Conservation (phyloP, 2,797 vertebrate genomes). For the Allobates femoralis region DNA sequence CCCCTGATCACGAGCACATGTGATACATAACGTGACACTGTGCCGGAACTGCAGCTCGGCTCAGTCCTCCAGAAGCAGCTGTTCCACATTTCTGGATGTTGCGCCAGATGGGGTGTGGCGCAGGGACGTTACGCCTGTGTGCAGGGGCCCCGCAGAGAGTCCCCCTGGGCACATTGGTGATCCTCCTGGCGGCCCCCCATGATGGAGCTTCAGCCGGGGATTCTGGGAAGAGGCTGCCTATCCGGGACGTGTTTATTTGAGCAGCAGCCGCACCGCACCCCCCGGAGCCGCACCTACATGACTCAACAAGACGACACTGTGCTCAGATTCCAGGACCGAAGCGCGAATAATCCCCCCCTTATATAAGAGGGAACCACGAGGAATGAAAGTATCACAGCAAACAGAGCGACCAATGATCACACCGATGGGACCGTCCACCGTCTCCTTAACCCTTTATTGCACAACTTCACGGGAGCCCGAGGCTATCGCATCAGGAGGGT, state of each 20-base stretch:
- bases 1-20: no score
- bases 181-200: not conserved
- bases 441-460: no score
- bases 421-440: not conserved
- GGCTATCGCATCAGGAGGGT: no score
- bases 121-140: no score
- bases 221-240: not conserved
- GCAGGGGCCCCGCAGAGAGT: no score
- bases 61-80: no score
- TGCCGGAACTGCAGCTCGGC: no score
- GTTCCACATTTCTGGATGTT: no score
- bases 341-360: not conserved
- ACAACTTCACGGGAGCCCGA: no score
- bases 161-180: no score
- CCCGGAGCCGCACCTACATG: constrained; percentile 6
- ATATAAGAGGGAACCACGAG: not conserved
- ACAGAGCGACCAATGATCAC: not conserved
- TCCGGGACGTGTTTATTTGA: constrained; percentile 9
- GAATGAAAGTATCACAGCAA: not conserved
- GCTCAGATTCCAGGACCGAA: not conserved
- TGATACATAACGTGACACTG: no score
- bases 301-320: constrained; percentile 13
- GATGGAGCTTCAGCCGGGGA: not conserved
- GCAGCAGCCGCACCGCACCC: constrained; percentile 7
- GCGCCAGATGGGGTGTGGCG: no score